Base-by-base conservation (phyloP, 2,888 invertebrate genomes). In the Sinohyriopsis cumingii region DNA sequence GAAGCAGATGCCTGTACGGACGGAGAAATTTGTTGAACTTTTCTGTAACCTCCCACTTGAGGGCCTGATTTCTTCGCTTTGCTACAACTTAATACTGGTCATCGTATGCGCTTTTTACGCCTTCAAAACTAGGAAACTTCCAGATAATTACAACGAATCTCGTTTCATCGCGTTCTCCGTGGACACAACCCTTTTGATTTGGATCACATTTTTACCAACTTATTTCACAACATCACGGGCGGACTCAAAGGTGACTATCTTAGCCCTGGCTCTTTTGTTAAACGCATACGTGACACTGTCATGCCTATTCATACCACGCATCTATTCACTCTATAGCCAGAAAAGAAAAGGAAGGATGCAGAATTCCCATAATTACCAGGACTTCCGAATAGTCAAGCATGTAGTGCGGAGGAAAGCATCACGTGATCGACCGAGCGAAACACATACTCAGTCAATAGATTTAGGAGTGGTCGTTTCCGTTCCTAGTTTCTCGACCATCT, bases 111-210 rank as follows among this genome's bases (percentile, higher is more conserved):
- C 85, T 4, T 72, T 81, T 56, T 83, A 83, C 65, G 86, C 86
- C 57, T 86, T 87, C 73, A 86, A 84, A 68, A 83, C 85, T 28
- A 71, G 87, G 33, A 84, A 83, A 67, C 76, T 85, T 15, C 87
- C 87, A 19, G 85, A 86, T 71, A 86, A 86, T 65, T 87, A 83
- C 77, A 87, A 86, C 75, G 87, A 87, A 78, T 84, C 86, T 1
- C 78, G 83, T 5, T 86, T 82, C 77, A 85, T 86, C 62, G 79
- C 80, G 24, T 85, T 84, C 75, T 85, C 83, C 67, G 84, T 83
- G 15, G 83, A 82, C 67, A 82, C 83, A 33, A 84, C 84, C 0
- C 68, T 85, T 3, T 69, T 85, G 18, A 75, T 84, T 15, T 84
- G 83, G 83, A 66, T 82, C 20, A 75, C 80, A 12, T 84, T 84